Base-by-base conservation (phyloP, 2,888 invertebrate genomes). In the Noctua pronuba region DNA sequence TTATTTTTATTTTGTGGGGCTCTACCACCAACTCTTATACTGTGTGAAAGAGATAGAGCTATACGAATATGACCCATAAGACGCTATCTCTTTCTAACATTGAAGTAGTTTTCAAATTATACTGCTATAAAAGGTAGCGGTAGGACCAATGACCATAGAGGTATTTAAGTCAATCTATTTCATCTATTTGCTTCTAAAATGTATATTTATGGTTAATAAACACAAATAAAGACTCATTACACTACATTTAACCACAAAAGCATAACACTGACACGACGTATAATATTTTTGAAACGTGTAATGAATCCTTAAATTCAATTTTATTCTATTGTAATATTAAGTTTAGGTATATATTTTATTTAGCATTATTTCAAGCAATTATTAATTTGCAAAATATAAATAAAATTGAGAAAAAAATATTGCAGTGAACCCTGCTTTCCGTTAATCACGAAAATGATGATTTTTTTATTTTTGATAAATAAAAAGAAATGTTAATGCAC, bases 371-470 rank as follows among this genome's bases (percentile, higher is more conserved):
- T 31, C 13, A 75, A 70, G 64, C 46, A 65, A 67, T 65, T 58
- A 60, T 73, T 66, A 71, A 55, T 75, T 65, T n/a, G 73, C 49
- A 60, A 67, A 75, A 75, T 21, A 31, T 0, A 38, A 79, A 65
- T 58, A n/a, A 79, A 72, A 0, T 58, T 38, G 28, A 64, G 35
- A 75, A 84, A 86, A 64, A 67, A 78, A 85, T 75, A 74, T 76
- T 79, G 92, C 92, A 91, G 91, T 84, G 52, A 90, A 92, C 92
- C 91, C 92, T 92, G 92, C 91, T 92, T 92, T 79, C 92, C 91
- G 92, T 90, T 76, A 75, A 73, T 74, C 77, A 79, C 77, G 66
- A 76, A 77, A 79, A 72, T 21, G 1, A 58, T 64, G n/a, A 2
- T 52, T 41, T 46, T 65, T 24, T 24, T 44, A 31, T 28, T 49